These are phyloP conservation scores for Azemiops feae DNA, from an alignment of 2,113 vertebrate genomes.

Conservation along the genomic window DNA sequence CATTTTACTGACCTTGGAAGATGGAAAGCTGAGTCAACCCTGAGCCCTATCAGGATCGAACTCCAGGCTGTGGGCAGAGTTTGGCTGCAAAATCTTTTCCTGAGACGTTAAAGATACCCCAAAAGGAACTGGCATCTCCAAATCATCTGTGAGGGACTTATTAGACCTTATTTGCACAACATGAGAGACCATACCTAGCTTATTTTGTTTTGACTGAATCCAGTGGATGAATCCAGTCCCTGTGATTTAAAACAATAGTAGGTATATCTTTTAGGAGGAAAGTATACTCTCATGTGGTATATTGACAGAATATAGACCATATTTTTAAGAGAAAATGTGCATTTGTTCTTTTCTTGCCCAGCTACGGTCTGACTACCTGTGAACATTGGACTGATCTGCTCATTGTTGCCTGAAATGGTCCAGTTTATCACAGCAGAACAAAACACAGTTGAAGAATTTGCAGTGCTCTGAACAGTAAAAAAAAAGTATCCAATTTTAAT, in stretches of 20 bases:
- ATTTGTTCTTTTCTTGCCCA: background rate
- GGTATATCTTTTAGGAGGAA: background rate
- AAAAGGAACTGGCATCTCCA: background rate
- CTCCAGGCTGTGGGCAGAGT: background rate
- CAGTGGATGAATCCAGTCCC: background rate
- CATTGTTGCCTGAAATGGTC: background rate
- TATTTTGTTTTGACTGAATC: background rate
- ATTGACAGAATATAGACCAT: background rate
- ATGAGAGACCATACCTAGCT: background rate
- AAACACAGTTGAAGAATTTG: background rate
- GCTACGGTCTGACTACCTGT: background rate
- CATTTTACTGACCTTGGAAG: background rate
- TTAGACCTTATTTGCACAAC: background rate
- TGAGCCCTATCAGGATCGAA: background rate
- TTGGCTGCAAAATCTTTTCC: background rate
- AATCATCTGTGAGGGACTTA: background rate
- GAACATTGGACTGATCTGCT: background rate
- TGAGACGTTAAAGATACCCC: background rate
- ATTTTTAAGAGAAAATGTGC: background rate
- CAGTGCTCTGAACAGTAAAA: background rate
- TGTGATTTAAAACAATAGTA: background rate
- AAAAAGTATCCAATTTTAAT: background rate
- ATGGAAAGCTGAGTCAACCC: background rate
- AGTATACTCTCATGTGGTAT: background rate
- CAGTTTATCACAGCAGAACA: background rate